Conservation (phyloP, 2,113 vertebrate genomes). For the Mormoops blainvillei region DNA sequence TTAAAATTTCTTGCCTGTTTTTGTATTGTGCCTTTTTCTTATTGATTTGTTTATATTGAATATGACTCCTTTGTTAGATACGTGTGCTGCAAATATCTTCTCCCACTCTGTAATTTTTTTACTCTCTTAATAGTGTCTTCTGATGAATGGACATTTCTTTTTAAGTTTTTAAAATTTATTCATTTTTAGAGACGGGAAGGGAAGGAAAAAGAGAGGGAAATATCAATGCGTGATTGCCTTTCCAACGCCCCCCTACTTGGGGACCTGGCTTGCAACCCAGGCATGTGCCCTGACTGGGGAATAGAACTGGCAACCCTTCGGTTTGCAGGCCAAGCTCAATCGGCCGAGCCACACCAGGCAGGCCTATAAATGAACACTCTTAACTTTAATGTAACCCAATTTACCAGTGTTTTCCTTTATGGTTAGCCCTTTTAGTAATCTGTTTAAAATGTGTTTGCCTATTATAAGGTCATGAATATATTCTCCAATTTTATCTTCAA, state of each 20-base stretch:
- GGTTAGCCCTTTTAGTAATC: not conserved
- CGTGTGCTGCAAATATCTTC: not conserved
- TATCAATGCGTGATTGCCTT: too few relatives aligned
- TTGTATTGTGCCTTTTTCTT: not conserved
- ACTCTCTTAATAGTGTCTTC: not conserved
- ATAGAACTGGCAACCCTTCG: too few relatives aligned
- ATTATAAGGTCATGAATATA: not conserved
- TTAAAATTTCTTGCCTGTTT: not conserved
- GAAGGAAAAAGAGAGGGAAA: too few relatives aligned
- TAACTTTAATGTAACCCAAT: not conserved
- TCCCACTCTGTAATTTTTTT: not conserved
- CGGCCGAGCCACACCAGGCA: too few relatives aligned
- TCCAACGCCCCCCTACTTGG: too few relatives aligned
- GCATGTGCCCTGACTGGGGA: too few relatives aligned
- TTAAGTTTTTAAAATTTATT: too few relatives aligned
- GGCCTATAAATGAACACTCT: not conserved
- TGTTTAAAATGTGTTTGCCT: not conserved
- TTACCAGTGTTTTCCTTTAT: constrained; percentile 9
- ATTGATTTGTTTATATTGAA: not conserved
- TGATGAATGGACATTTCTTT: not conserved
- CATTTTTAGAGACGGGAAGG: too few relatives aligned
- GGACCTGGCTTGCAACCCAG: too few relatives aligned
- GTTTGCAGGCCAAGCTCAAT: too few relatives aligned
- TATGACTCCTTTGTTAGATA: not conserved
- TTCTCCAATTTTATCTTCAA: not conserved